These are phyloP conservation scores for Parasteatoda tepidariorum DNA, from an alignment of 1,140 invertebrate genomes.

Conservation along the genomic window DNA sequence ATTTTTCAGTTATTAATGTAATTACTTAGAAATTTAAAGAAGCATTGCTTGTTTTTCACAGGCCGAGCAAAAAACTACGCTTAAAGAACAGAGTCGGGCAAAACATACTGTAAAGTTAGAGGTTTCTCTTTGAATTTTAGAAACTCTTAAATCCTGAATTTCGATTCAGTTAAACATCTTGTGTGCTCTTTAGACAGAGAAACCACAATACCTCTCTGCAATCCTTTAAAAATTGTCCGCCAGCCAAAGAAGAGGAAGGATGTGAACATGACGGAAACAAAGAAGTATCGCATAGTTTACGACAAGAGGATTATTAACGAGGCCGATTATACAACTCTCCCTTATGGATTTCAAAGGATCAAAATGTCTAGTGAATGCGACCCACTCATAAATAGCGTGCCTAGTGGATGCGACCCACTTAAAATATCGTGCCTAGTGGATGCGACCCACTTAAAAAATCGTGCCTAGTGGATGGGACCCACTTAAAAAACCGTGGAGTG, in stretches of 20 bases:
- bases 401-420: too few species aligned
- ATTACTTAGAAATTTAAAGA: neutral
- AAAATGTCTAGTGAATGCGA: too few species aligned
- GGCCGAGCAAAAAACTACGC: slow-evolving; percentile 8
- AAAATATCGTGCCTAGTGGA: too few species aligned
- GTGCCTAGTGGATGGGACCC: too few species aligned
- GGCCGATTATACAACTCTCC: too few species aligned
- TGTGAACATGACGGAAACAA: neutral
- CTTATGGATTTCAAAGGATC: too few species aligned
- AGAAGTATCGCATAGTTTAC: neutral
- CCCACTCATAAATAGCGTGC: too few species aligned
- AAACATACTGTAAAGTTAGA: neutral
- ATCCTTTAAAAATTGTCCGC: neutral
- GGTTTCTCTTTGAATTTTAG: slow-evolving; percentile 6
- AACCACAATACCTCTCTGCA: neutral
- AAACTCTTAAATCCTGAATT: neutral
- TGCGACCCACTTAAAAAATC: too few species aligned
- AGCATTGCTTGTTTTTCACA: neutral
- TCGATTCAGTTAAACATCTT: neutral
- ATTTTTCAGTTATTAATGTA: too few species aligned
- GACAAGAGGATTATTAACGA: neutral
- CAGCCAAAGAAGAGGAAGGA: neutral
- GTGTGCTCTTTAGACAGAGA: neutral
- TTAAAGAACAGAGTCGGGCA: neutral
- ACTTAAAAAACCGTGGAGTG: too few species aligned